Conservation (phyloP, 2,797 vertebrate species). For the Diceros bicornis region DNA sequence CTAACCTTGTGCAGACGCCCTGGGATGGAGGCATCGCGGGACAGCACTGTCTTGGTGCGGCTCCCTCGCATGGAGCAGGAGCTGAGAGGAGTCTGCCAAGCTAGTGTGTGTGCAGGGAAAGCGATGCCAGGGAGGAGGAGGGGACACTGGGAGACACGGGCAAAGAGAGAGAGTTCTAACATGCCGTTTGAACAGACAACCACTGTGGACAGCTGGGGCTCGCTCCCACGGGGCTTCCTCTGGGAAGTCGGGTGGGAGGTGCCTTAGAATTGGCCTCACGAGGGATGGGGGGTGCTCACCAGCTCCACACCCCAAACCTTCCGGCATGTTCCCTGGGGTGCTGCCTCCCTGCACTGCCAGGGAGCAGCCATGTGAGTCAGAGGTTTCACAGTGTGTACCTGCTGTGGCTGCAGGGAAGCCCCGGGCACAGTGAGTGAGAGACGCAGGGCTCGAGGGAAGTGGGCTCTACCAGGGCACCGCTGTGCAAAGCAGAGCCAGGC, state of each 20-base stretch:
- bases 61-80: neutral
- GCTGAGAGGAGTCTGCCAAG: neutral
- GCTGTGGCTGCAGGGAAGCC: neutral
- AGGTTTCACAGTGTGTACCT: neutral
- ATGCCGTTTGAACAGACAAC: neutral
- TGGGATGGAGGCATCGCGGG: neutral
- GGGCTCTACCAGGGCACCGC: rapidly evolving
- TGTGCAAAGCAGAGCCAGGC: neutral
- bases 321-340: neutral
- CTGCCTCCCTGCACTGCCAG: neutral
- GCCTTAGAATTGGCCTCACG: neutral
- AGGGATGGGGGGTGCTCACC: neutral
- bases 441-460: neutral
- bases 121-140: neutral
- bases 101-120: neutral
- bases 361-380: neutral
- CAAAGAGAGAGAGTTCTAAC: neutral
- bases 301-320: neutral
- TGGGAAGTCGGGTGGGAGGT: neutral
- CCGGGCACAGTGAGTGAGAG: neutral
- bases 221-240: neutral
- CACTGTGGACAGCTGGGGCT: neutral
- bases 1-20: neutral
- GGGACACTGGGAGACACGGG: neutral
- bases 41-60: neutral